Conservation (phyloP, 2,888 invertebrate species). For the Eupithecia exiguata region DNA sequence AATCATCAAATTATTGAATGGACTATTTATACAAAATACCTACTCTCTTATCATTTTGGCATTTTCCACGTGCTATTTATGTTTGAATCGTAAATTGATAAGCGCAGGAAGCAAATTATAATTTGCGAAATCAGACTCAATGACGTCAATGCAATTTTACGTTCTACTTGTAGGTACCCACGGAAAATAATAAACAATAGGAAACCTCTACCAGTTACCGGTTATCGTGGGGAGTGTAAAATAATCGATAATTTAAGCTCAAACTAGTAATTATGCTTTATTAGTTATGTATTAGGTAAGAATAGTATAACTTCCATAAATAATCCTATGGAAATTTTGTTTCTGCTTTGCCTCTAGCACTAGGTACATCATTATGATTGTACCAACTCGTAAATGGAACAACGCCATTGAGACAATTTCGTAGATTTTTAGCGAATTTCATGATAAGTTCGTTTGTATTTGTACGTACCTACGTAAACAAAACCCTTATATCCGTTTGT, state of each 20-base stretch:
- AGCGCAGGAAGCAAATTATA: constrained; percentile 40
- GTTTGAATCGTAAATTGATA: constrained; percentile 49
- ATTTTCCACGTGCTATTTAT: constrained; percentile 54
- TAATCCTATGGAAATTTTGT: too few species aligned
- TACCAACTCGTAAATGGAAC: too few species aligned
- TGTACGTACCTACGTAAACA: neutral
- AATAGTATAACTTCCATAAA: too few species aligned
- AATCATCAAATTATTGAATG: constrained; percentile 1
- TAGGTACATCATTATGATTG: neutral
- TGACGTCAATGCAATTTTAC: constrained; percentile 43
- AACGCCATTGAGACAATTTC: neutral
- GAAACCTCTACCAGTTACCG: neutral
- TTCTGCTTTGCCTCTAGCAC: neutral
- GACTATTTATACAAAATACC: constrained; percentile 34
- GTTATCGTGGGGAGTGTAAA: neutral
- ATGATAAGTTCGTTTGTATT: neutral
- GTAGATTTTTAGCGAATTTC: neutral
- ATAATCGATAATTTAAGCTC: neutral
- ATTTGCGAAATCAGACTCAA: constrained; percentile 38
- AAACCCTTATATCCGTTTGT: neutral
- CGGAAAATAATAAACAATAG: neutral
- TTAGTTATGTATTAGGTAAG: too few species aligned
- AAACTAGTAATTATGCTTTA: neutral
- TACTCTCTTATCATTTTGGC: constrained; percentile 49
- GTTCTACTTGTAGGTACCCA: constrained; percentile 14